These are phyloP conservation scores for Rhinatrema bivittatum DNA, from an alignment of 2,797 vertebrate species.

Conservation along the genomic window DNA sequence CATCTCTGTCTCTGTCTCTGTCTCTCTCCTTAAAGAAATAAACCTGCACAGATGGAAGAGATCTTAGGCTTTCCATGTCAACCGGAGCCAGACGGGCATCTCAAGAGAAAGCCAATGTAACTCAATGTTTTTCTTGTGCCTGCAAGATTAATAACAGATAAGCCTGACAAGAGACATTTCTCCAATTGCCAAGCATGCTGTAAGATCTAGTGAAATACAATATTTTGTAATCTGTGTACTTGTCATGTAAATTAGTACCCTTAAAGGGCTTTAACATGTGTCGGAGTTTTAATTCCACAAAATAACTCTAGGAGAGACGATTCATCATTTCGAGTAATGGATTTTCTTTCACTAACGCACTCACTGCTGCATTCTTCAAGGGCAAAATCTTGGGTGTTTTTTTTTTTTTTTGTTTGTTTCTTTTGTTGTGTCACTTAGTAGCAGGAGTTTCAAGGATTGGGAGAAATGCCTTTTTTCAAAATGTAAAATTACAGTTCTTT, in stretches of 20 bases:
- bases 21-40: too few species aligned
- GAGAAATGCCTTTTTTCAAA: not conserved
- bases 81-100: accelerated
- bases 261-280: conserved; percentile 12
- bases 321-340: conserved; percentile 14
- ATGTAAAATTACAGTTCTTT: not conserved
- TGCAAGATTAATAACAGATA: not conserved
- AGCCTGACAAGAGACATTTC: not conserved
- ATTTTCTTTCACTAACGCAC: conserved; percentile 5
- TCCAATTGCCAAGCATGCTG: accelerated
- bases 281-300: conserved; percentile 3
- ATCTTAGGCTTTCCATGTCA: not conserved
- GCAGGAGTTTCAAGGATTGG: accelerated
- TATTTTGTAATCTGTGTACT: conserved; percentile 4
- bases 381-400: not conserved
- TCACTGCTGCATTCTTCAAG: conserved; percentile 8
- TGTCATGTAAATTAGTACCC: conserved; percentile 28
- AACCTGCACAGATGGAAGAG: too few species aligned
- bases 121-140: too few species aligned
- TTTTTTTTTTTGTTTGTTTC: not conserved
- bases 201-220: accelerated
- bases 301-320: conserved; percentile 2
- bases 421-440: accelerated
- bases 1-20: too few species aligned
- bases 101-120: accelerated